Percentiles rank a stretch among this genome's conserved stretches.
phyloP scores from a whole-genome alignment of 2,888 invertebrate species.

The Drosophila bunnanda region DNA sequence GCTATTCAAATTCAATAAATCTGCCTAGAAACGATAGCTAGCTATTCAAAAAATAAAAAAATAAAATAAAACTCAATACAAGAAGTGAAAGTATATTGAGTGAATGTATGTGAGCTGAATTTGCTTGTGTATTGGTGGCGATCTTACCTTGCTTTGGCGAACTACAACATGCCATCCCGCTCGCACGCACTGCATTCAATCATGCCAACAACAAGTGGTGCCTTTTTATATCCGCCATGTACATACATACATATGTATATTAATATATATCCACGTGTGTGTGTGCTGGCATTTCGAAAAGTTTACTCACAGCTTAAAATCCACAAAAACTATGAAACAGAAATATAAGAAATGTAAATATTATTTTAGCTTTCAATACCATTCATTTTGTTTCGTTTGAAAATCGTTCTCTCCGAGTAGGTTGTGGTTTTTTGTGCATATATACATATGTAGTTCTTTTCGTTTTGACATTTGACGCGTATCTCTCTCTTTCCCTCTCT shows the following conservation, averaged over 20 bases:
- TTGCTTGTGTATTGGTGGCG: conserved; percentile 48
- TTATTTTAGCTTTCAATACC: conserved; percentile 39
- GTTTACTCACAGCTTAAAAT: conserved; percentile 40
- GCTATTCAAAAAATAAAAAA: conserved; percentile 11
- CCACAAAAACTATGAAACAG: conserved; percentile 44
- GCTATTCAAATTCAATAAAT: conserved; percentile 55
- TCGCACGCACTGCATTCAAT: conserved; percentile 74
- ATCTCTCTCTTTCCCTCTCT: conserved; percentile 21
- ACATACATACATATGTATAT: conserved; percentile 5
- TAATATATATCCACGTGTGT: not conserved
- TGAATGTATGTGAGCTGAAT: conserved; percentile 25
- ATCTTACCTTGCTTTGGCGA: conserved; percentile 69
- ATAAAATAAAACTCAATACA: conserved; percentile 66
- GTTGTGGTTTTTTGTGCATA: conserved; percentile 15
- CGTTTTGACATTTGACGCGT: conserved; percentile 64
- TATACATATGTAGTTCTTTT: conserved; percentile 57
- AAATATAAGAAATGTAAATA: conserved; percentile 51
- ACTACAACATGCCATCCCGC: conserved; percentile 62
- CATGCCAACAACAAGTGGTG: conserved; percentile 75
- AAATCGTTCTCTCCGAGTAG: conserved; percentile 26
- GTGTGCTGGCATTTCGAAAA: conserved; percentile 60
- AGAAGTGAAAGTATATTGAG: conserved; percentile 77
- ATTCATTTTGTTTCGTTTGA: conserved; percentile 17
- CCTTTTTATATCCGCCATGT: conserved; percentile 52
- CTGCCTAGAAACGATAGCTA: conserved; percentile 56